Base-by-base conservation (phyloP, 2,888 invertebrate genomes). In the Onthophagus sagittarius region DNA sequence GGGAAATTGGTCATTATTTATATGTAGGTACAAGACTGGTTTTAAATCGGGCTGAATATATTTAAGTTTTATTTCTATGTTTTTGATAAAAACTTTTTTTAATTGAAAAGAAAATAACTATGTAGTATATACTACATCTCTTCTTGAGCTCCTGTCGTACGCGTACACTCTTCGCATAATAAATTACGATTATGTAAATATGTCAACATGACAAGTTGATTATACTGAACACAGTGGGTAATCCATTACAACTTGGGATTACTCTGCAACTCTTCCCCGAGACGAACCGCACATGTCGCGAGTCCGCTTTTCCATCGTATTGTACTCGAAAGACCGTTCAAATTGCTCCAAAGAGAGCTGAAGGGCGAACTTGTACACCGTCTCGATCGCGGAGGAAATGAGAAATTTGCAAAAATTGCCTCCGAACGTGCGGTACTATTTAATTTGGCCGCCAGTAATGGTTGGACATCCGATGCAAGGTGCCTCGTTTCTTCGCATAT, bases 321-420 rank as follows among this genome's bases (percentile, higher is more conserved):
- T 53, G 39, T 11, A 53, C 9, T 53, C 23, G 11, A 53, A 53
- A 11, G 1, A 53, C 1, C 39, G 39, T 53, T 53, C 4, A 53
- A 53, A 53, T 53, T 53, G 39, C 11, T 23, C 23, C 23, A 23
- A 23, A 23, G 23, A 23, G 39, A 53, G 39, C 39, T 53, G 11
- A 53, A 53, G 39, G 39, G 39, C 39, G 39, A 53, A 53, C 11
- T 53, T 53, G 11, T 3, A 23, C 11, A 53, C 11, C 11, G 39
- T 11, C 39, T 7, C 11, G 11, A 53, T 53, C 39, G 23, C 23
- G 33, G 63, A 73, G 73, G 73, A 73, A 73, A 73, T 69, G 73
- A 63, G 73, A 73, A 62, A 73, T 73, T 73, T 73, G 33, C 70
- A 70, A 15, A 73, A 73, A 73, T 73, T 73, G 70, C 73, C 67